These are phyloP conservation scores for Drosophila mercatorum DNA, from an alignment of 2,888 invertebrate genomes.

Conservation along the genomic window DNA sequence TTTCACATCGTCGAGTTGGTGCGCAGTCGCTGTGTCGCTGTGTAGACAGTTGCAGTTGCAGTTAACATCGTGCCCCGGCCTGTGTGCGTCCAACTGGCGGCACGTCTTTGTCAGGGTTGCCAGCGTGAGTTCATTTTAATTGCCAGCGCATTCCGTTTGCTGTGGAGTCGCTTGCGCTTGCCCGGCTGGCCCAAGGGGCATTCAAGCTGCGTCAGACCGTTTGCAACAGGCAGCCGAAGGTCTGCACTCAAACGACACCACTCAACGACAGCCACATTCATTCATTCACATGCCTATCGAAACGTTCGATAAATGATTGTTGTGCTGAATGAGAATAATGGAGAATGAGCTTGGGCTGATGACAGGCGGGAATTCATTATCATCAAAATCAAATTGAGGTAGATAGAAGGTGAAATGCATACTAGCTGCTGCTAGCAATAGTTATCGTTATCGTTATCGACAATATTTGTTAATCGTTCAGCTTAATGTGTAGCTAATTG, in stretches of 20 bases:
- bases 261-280: background rate
- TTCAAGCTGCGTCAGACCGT: conserved; percentile 30
- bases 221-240: conserved; percentile 43
- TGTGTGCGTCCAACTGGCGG: conserved; percentile 49
- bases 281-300: conserved; percentile 19
- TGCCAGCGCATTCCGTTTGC: conserved; percentile 66
- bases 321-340: background rate
- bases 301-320: conserved; percentile 17
- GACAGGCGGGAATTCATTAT: background rate
- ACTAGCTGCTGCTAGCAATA: background rate
- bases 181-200: conserved; percentile 45
- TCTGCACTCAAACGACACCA: conserved; percentile 16
- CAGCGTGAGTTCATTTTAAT: conserved; percentile 79
- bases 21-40: background rate
- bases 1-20: conserved; percentile 34
- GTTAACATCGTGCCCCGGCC: conserved; percentile 25
- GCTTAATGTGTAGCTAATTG: too few species aligned
- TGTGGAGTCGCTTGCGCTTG: background rate
- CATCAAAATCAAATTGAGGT: background rate
- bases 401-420: background rate
- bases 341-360: conserved; percentile 1
- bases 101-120: conserved; percentile 73
- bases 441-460: background rate
- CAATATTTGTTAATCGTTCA: background rate
- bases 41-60: conserved; percentile 52